Percentiles rank a stretch among this genome's conserved stretches.
Conservation (phyloP, 2,113 vertebrate genomes). For the Rhinolophus ferrumequinum region DNA sequence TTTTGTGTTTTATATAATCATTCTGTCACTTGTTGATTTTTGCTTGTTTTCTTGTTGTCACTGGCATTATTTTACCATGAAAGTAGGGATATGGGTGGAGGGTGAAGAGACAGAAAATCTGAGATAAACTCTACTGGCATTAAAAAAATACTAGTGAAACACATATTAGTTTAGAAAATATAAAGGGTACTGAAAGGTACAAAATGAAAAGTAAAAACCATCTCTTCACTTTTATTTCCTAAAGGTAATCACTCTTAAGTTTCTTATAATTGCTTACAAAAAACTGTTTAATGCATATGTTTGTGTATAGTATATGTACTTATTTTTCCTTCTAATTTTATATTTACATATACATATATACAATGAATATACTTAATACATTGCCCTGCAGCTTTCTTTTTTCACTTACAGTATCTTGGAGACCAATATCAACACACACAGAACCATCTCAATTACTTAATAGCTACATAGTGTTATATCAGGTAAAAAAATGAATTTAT, state of each 20-base stretch:
- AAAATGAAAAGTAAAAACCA: constrained; percentile 37
- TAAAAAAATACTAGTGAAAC: neutral
- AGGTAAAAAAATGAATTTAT: constrained; percentile 20
- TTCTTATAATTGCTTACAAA: neutral
- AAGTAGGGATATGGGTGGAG: constrained; percentile 2
- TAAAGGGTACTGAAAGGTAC: neutral
- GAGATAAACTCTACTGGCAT: neutral
- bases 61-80: constrained; percentile 34
- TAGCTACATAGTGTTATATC: neutral
- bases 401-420: neutral
- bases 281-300: neutral
- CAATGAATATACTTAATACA: neutral
- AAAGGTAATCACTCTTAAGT: neutral
- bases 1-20: constrained; percentile 58
- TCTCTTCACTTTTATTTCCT: neutral
- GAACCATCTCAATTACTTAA: neutral
- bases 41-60: constrained; percentile 27
- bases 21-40: constrained; percentile 33
- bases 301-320: neutral
- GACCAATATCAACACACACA: neutral
- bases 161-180: neutral
- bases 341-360: neutral
- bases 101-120: neutral
- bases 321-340: constrained; percentile 29
- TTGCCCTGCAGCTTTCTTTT: neutral